Base-by-base conservation (phyloP, 2,113 vertebrate genomes). In the Apistogramma diplotaenia region DNA sequence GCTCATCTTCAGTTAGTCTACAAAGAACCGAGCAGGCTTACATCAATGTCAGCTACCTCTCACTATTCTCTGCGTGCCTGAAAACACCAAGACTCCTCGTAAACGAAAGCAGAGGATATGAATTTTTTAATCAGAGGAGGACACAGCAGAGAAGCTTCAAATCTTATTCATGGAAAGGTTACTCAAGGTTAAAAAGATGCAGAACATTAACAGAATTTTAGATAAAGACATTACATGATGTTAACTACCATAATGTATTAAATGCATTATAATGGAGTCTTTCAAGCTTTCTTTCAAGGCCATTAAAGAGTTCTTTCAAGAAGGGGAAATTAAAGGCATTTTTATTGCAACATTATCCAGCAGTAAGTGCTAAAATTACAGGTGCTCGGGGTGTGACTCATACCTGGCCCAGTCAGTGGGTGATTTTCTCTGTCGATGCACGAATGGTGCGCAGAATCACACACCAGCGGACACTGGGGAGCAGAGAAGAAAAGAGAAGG, bases 361-460 rank as follows among this genome's bases (percentile, higher is more conserved):
- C 21, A 59, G 40, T 58, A 31, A 76, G 78, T 37, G 51, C 8
- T 46, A 15, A 73, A 79, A 81, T 46, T 43, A 55, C 25, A 81
- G 23, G 58, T 79, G 76, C 58, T 59, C 6, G 57, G 9, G 25
- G 25, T 55, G 46, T 67, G 40, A 73, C 25, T 85, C 93, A 70
- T 95, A 99, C 98, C 97, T 82, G 97, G 94, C 27, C 96, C 97
- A 89, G 99, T 93, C 35, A 96, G 95, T n/a, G 95, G 96, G 53
- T 94, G 92, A 83, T 93, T 96, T 87, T 98, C 97, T 91, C 94
- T 96, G 56, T 95, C 93, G 5, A 89, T 93, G 72, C 92, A 35
- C 56, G 91, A 95, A 27, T 95, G 91, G 27, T 94, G 93, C 5
- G 89, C 91, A 86, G 96, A 96, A 73, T 98, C 98, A 90, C 89